Percentiles rank a stretch among this genome's conserved stretches.
Evolutionary conservation across 2,113 vertebrate species (phyloP).

Genomic region (Hypanus sabinus): DNA sequence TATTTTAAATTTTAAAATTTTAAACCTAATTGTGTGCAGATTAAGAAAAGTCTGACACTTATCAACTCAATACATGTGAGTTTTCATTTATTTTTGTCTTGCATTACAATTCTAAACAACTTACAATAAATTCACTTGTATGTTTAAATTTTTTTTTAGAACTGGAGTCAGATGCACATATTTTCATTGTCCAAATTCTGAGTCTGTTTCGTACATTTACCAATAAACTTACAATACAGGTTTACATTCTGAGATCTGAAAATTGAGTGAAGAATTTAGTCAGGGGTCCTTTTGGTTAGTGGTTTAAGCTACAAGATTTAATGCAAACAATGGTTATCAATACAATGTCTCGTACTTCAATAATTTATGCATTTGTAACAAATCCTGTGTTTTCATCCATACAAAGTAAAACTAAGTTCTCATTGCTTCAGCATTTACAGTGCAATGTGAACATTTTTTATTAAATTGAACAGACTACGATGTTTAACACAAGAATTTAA

Average conservation of each 20-base stretch:
- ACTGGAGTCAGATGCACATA: background rate
- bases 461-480: slow-evolving; percentile 15
- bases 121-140: background rate
- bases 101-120: background rate
- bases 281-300: background rate
- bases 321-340: slow-evolving; percentile 11
- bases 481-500: slow-evolving; percentile 10
- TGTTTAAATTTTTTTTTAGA: background rate
- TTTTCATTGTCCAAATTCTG: slow-evolving; percentile 6
- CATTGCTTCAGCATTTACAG: slow-evolving; percentile 33
- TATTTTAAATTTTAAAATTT: background rate
- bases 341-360: slow-evolving; percentile 30
- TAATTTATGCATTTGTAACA: slow-evolving; percentile 37
- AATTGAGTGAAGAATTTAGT: background rate
- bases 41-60: background rate
- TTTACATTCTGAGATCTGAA: slow-evolving; percentile 17
- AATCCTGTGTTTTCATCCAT: background rate
- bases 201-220: slow-evolving; percentile 4
- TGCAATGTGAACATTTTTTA: slow-evolving; percentile 19
- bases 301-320: background rate
- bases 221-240: background rate
- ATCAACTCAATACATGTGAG: background rate
- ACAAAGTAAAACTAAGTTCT: slow-evolving; percentile 27
- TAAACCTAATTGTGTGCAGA: background rate
- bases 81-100: background rate